A percentile compares a stretch with the other conserved stretches of the same genome.
Evolutionary conservation across 53 echinoderm and acorn worm genomes (phyloP).

Genomic region (Holothuria leucospilota): DNA sequence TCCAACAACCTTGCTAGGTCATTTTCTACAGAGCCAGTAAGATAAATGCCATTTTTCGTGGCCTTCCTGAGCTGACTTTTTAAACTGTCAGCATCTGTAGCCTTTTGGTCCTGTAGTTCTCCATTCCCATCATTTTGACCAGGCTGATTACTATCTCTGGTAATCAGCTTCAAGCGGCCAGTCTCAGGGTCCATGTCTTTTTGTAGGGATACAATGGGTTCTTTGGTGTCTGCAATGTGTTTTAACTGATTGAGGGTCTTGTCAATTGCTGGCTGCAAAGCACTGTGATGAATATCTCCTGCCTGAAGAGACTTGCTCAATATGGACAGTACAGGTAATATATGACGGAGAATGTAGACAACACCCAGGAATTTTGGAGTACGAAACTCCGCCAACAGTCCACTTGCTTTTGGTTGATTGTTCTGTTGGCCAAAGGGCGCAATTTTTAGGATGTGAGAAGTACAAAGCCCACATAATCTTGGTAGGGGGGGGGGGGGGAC

Average conservation of each 20-base stretch:
- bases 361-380: not conserved
- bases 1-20: not conserved
- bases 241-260: not conserved
- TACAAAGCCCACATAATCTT: too few relatives aligned
- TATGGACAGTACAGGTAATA: not conserved
- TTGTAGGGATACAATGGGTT: not conserved
- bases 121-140: not conserved
- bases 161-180: too few relatives aligned
- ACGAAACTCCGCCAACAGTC: too few relatives aligned
- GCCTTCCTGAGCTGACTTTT: not conserved
- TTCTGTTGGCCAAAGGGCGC: too few relatives aligned
- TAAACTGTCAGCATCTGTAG: slow-evolving; percentile 8
- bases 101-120: not conserved
- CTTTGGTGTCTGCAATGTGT: not conserved
- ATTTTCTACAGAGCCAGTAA: not conserved
- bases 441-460: too few relatives aligned
- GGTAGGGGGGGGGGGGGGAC: too few relatives aligned
- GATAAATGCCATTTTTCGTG: not conserved
- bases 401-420: too few relatives aligned
- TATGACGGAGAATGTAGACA: not conserved
- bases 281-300: not conserved
- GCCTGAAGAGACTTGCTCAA: slow-evolving; percentile 7
- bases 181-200: too few relatives aligned
- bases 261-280: slow-evolving; percentile 5
- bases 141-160: not conserved